Base-by-base conservation (phyloP, 2,113 vertebrate genomes). In the Sciurus niger region DNA sequence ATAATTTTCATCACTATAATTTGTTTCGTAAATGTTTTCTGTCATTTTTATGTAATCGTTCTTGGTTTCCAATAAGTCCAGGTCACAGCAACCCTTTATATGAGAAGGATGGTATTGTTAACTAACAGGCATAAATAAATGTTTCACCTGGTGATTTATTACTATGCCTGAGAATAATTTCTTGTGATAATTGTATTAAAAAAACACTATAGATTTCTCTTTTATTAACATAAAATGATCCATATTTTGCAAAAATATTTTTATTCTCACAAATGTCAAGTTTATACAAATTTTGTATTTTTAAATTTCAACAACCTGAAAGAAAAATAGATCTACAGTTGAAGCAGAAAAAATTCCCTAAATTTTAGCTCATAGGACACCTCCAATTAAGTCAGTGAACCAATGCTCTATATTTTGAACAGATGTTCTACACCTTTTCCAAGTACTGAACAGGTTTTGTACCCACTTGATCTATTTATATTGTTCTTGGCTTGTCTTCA, bases 381-480 rank as follows among this genome's bases (percentile, higher is more conserved):
- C 48, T 87, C 68, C 34, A 89, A 72, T 70, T 88, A 93, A 63
- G 84, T 87, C 89, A 91, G 8, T 76, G 85, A 96, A 97, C 72
- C 90, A 90, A 55, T 8, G 78, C 4, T 96, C 91, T 82, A 90
- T 63, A 83, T 48, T 92, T 90, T 92, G 77, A 96, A 92, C 68
- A 97, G 77, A 93, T 73, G 93, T 93, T 85, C 79, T 34, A n/a
- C 18, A 96, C 72, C 58, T 96, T 97, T 97, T 91, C 88, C 90
- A 97, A 96, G 82, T 78, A 93, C 43, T 74, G 87, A 79, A 73
- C 55, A 65, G 94, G 93, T 89, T 94, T 83, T 88, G 30, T 93
- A 94, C 76, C 46, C 65, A 88, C 93, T 93, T 98, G 84, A 24
- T 97, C 93, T 95, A 95, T 96, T 96, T 96, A 85, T 95, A 93